Percentiles rank a stretch among this genome's conserved stretches.
phyloP scores from a whole-genome alignment of 2,797 vertebrate genomes.

The Euthynnus affinis region DNA sequence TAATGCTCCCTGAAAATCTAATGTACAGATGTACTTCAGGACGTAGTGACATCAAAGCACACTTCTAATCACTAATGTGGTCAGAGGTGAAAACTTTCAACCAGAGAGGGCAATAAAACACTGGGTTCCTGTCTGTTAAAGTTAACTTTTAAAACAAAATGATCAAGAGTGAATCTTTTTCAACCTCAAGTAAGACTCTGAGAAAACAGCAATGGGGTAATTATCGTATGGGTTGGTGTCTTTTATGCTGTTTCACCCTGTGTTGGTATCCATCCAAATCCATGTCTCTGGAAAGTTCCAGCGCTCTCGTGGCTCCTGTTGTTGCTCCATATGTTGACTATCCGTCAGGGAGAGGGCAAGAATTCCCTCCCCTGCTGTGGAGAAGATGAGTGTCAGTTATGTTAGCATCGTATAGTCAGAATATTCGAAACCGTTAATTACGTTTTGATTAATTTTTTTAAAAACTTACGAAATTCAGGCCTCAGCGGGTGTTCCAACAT shows the following conservation, averaged over 20 bases:
- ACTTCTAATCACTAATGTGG: too few species aligned
- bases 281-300: slow-evolving; percentile 92
- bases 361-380: slow-evolving; percentile 50
- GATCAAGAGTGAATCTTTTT: too few species aligned
- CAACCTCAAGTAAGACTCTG: too few species aligned
- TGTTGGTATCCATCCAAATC: slow-evolving; percentile 89
- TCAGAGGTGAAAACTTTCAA: too few species aligned
- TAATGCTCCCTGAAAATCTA: too few species aligned
- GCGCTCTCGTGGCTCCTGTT: slow-evolving; percentile 70
- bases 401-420: neutral
- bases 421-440: rapidly evolving
- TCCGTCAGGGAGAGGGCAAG: rapidly evolving
- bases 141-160: too few species aligned
- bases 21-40: too few species aligned
- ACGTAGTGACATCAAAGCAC: too few species aligned
- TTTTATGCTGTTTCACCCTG: slow-evolving; percentile 78
- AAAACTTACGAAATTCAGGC: slow-evolving; percentile 62
- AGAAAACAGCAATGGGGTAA: too few species aligned
- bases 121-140: too few species aligned
- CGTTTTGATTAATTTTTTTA: neutral
- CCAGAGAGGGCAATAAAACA: too few species aligned
- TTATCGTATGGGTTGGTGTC: too few species aligned
- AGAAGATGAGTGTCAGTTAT: slow-evolving; percentile 3
- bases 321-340: rapidly evolving
- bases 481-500: slow-evolving; percentile 19